Evolutionary conservation across 2,797 vertebrate genomes (phyloP), one percentile per base, ranked within the genome.

Genomic region (Tangara arthus): DNA sequence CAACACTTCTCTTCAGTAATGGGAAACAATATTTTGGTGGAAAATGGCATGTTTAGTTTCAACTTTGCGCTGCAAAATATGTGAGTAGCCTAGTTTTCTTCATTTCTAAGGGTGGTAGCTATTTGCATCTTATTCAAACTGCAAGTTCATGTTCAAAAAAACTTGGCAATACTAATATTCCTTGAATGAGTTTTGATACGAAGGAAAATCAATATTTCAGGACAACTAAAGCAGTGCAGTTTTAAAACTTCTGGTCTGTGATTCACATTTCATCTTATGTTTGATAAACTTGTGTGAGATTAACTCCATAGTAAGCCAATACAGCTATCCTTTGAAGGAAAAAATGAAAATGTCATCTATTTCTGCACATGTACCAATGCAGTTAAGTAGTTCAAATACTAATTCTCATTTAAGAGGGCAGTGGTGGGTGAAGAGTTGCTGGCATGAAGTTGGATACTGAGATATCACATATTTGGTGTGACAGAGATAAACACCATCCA

Each of bases 21-120:
- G 91, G 97, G 97, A 97, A 98, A 97, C 97, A 98, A 97, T 98
- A 97, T 98, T 98, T 97, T 97, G 94, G 89, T 97, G 95, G 96
- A 98, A 98, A 98, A 97, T 97, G 91, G 93, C 94, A 96, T 79
- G 9, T 97, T 98, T 98, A 98, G 97, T 98, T 98, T 97, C 96
- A 97, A 96, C 88, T 81, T 97, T 94, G 70, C 94, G 81, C 90
- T 97, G 84, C 97, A 97, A 97, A 97, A 96, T 93, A 95, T 89
- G 96, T 80, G 92, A 39, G 42, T 56, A 95, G 19, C 19, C 82
- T 92, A 76, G 87, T 96, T 96, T 97, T 96, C 90, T 83, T 90
- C 59, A 76, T 91, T 90, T 95, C 75, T 93, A 34, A 55, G 66
- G 47, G 82, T 75, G 26, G 41, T 35, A 55, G 60, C 75, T 93